Evolutionary conservation across 2,113 vertebrate genomes (phyloP), one percentile per base, ranked within the genome.

Genomic region (Brachyhypopomus gauderio): DNA sequence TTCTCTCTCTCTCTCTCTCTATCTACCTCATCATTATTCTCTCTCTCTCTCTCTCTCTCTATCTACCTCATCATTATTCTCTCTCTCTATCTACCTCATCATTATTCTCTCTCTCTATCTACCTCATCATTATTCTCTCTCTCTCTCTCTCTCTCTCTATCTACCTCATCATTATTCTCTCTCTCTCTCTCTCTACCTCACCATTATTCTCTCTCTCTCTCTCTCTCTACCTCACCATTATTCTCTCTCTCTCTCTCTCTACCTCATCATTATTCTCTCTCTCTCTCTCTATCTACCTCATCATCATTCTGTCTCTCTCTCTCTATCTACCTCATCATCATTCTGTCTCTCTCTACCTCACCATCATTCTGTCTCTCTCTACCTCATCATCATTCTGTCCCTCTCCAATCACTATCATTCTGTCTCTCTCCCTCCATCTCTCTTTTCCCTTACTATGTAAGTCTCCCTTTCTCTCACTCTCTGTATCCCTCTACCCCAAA

Each of bases 101-200:
- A 27, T 5, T 23, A n/a, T 12, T 27, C 27, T 66, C 62, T 22
- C 60, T 56, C 63, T 66, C 63, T n/a, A 1, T 6, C 30, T 27
- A 45, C 38, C 48, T 17, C 6, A 27, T 48, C 30, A 27, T 5
- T 25, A 27, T n/a, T 6, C 30, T 45, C 30, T 30, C 30, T 30
- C 4, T 59, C 70, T 59, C 27, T 20, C 9, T 55, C 30, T n/a
- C n/a, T n/a, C n/a, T n/a, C 64, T 78, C 71, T 77, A 25, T 52
- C 2, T 30, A 2, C 19, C 38, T 74, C 56, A 27, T 17, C 19
- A 23, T 77, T 14, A 34, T 22, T 59, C 12, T 30, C 25, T 22
- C 25, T 64, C 27, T 63, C 19, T 30, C 67, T 41, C 5, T 16
- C 23, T 30, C 25, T 16, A 11, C 17, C 25, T 36, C 58, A 30